Conservation (phyloP, 2,888 invertebrate genomes). For the Mystacides longicornis region DNA sequence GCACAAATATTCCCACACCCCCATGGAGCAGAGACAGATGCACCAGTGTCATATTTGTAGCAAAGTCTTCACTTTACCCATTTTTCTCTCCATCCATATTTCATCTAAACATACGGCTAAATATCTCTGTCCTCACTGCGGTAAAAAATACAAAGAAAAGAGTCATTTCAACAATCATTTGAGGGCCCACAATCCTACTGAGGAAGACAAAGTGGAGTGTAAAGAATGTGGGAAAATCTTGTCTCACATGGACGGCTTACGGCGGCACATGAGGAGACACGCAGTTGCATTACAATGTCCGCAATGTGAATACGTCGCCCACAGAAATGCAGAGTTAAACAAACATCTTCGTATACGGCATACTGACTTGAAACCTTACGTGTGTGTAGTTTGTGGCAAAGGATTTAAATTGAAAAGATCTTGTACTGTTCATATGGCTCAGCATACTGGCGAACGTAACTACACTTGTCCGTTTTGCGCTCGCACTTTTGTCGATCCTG, state of each 20-base stretch:
- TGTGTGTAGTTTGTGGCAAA: slow-evolving; percentile 15
- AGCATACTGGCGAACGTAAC: slow-evolving; percentile 26
- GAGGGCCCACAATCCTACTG: slow-evolving; percentile 26
- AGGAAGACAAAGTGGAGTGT: slow-evolving; percentile 26
- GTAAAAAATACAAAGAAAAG: slow-evolving; percentile 25
- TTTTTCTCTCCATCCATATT: slow-evolving; percentile 5
- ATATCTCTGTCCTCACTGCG: slow-evolving; percentile 26
- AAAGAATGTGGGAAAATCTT: slow-evolving; percentile 19
- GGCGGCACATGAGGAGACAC: slow-evolving; percentile 15
- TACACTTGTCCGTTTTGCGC: slow-evolving; percentile 27
- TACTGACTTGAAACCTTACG: slow-evolving; percentile 11
- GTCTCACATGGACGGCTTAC: slow-evolving; percentile 3
- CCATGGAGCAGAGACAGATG: slow-evolving; percentile 21
- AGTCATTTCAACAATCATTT: slow-evolving; percentile 27
- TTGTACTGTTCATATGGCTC: slow-evolving; percentile 24
- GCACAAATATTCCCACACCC: slow-evolving; percentile 25
- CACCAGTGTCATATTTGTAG: slow-evolving; percentile 27
- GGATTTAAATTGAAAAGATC: slow-evolving; percentile 11
- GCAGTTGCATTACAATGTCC: slow-evolving; percentile 5
- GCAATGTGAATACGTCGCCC: slow-evolving; percentile 6
- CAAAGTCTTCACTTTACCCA: slow-evolving; percentile 14
- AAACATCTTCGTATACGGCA: slow-evolving; percentile 10
- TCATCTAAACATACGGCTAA: slow-evolving; percentile 16
- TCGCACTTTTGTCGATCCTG: slow-evolving; percentile 27
- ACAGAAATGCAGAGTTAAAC: slow-evolving; percentile 5